A percentile compares a stretch with the other conserved stretches of the same genome.
These are phyloP conservation scores for Nephrotoma appendiculata DNA, from an alignment of 2,888 invertebrate species.

Conservation along the genomic window DNA sequence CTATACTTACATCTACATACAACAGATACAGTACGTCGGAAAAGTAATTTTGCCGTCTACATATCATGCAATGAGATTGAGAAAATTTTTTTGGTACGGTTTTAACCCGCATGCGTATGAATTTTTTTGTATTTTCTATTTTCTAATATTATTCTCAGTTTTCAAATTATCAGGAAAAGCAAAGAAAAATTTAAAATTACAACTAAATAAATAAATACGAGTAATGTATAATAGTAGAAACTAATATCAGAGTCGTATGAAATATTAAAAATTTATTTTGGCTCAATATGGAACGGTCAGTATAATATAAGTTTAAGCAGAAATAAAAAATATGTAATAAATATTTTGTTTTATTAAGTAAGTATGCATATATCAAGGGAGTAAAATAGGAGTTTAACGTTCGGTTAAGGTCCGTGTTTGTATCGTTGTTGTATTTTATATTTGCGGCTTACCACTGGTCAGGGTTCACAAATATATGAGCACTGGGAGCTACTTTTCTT, in stretches of 20 bases:
- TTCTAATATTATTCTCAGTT: neutral
- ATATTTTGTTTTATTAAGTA: too few relatives aligned
- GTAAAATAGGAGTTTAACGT: too few relatives aligned
- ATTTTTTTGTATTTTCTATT: neutral
- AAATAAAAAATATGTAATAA: too few relatives aligned
- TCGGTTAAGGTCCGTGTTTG: too few relatives aligned
- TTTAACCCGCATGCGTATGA: neutral
- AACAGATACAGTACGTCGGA: neutral
- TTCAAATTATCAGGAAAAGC: neutral
- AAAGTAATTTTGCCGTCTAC: neutral
- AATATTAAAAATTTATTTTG: neutral
- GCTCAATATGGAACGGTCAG: neutral
- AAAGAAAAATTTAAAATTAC: neutral
- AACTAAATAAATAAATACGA: neutral
- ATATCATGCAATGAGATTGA: neutral
- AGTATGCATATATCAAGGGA: too few relatives aligned
- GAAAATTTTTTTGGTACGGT: neutral
- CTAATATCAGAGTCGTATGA: neutral
- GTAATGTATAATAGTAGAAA: neutral
- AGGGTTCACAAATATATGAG: too few relatives aligned
- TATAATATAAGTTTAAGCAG: neutral
- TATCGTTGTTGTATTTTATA: too few relatives aligned
- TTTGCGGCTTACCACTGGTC: too few relatives aligned
- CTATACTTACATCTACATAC: neutral
- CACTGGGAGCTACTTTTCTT: too few relatives aligned